Evolutionary conservation across 35 echinoderm and acorn worm genomes (phyloP), one percentile per base, ranked within the genome.

Genomic region (Apostichopus californicus): DNA sequence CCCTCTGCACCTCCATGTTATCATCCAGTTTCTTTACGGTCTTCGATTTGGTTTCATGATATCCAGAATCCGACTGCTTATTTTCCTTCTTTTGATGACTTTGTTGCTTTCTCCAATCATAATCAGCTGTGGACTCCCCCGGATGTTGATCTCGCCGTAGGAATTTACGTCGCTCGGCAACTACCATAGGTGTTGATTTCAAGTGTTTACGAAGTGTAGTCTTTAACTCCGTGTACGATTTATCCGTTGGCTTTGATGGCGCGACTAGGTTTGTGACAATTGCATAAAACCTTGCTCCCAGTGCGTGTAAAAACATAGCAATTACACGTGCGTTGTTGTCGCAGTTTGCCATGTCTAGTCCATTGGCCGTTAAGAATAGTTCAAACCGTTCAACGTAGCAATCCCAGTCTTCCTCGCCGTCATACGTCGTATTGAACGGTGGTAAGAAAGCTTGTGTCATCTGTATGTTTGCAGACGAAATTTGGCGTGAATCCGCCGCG

Each of bases 171-270:
- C 90, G 34, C 23, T 91, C 90, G 5, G 72, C 90, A 22, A 91
- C 46, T 54, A 91, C 90, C 73, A 91, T 58, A 54, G 90, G 90
- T 80, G 90, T 90, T 14, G 23, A 58, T 77, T 91, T 91, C 89
- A 78, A 79, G 46, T 90, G 73, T 20, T 56, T 78, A 55, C 89
- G 73, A 17, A 90, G 72, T 55, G 57, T 28, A 17, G 0, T 55
- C 14, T 91, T 91, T 15, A 91, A 55, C 5, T 79, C 72, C 17
- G 5, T 14, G 55, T 91, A 91, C 9, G 24, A 5, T 73, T 91
- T 91, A 5, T 78, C 26, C 11, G 24, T 53, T 8, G 9, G 53
- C 17, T 78, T 91, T 55, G 72, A 71, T 21, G 90, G 28, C 28
- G 28, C 28, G 13, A 91, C 72, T 56, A 91, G 77, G 54, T 91